phyloP scores from a whole-genome alignment of 2,888 invertebrate species.

The Epiperipatus broadwayi region DNA sequence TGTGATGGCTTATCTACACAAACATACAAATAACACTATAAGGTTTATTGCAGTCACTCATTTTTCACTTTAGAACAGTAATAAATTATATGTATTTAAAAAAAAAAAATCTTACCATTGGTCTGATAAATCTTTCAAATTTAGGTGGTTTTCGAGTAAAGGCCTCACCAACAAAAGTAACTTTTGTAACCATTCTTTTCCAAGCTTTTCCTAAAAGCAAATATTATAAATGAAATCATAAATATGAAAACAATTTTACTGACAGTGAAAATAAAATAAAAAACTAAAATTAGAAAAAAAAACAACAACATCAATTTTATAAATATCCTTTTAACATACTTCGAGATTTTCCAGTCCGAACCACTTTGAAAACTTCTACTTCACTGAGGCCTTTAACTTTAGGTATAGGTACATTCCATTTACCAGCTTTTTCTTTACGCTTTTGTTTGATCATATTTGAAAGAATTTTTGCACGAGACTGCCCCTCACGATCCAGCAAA shows the following conservation, averaged over 20 bases:
- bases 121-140: constrained; percentile 92
- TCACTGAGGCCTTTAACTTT: constrained; percentile 93
- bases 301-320: too few relatives aligned
- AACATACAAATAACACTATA: too few relatives aligned
- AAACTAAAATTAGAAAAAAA: background rate
- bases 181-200: constrained; percentile 99
- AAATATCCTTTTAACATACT: constrained; percentile 36
- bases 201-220: constrained; percentile 80
- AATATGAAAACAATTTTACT: background rate
- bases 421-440: constrained; percentile 95
- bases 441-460: constrained; percentile 99
- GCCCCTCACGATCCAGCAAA: constrained; percentile 86
- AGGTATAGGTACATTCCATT: constrained; percentile 98
- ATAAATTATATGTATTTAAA: too few relatives aligned
- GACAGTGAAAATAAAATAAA: too few relatives aligned
- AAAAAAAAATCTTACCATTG: too few relatives aligned
- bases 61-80: too few relatives aligned
- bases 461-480: constrained; percentile 77
- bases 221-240: constrained; percentile 13
- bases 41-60: too few relatives aligned
- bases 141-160: constrained; percentile 98
- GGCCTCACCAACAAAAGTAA: constrained; percentile 88
- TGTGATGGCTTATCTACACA: too few relatives aligned
- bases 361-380: constrained; percentile 82
- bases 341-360: constrained; percentile 74